Conservation (phyloP, 2,888 invertebrate genomes). For the Listrodromus nycthemerus region DNA sequence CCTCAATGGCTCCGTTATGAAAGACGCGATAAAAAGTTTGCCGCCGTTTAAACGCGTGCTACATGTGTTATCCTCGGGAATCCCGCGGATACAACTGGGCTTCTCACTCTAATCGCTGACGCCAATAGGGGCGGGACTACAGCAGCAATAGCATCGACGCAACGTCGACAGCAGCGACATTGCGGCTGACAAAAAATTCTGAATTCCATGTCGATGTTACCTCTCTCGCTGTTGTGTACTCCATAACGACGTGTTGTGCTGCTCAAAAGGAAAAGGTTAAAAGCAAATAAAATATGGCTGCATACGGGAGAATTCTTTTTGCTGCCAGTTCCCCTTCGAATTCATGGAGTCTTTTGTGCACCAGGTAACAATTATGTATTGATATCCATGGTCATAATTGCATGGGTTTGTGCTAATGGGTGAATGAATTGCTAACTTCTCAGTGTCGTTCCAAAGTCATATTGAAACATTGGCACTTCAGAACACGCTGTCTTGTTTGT, state of each 20-base stretch:
- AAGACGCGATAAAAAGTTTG: neutral
- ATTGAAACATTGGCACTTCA: neutral
- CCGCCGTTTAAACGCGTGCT: neutral
- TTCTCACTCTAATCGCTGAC: neutral
- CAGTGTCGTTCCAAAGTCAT: neutral
- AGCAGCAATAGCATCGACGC: neutral
- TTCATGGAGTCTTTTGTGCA: constrained; percentile 52
- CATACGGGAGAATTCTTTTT: constrained; percentile 61
- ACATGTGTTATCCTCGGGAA: neutral
- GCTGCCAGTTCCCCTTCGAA: constrained; percentile 31
- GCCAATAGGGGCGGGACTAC: neutral
- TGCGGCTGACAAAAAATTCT: neutral
- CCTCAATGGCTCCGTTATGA: neutral
- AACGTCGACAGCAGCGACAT: neutral
- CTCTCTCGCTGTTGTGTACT: neutral
- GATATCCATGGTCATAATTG: constrained; percentile 67
- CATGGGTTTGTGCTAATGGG: constrained; percentile 70
- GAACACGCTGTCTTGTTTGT: neutral
- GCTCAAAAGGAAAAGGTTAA: neutral
- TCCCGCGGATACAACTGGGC: neutral
- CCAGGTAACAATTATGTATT: constrained; percentile 64
- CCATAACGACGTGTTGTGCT: neutral
- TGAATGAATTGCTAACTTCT: constrained; percentile 66
- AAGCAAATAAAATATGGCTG: constrained; percentile 67
- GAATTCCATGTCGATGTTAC: neutral